phyloP scores from a whole-genome alignment of 2,797 vertebrate species.

The Thripadectes ignobilis region DNA sequence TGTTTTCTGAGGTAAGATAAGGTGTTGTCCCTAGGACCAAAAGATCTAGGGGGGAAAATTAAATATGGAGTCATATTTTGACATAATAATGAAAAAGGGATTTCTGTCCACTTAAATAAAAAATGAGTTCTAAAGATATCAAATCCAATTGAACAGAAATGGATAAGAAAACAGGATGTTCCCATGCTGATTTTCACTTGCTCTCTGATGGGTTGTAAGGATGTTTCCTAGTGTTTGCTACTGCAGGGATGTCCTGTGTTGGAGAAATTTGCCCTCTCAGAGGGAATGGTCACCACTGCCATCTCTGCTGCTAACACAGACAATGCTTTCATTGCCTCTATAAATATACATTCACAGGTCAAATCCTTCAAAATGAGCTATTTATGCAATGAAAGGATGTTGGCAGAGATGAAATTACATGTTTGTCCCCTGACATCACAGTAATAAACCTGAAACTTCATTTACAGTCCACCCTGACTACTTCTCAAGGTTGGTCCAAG shows the following conservation, averaged over 20 bases:
- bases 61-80: not conserved
- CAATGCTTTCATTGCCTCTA: not conserved
- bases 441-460: not conserved
- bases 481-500: not conserved
- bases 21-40: not conserved
- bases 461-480: accelerated
- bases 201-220: not conserved
- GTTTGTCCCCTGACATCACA: not conserved
- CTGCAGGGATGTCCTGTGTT: not conserved
- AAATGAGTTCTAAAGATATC: not conserved
- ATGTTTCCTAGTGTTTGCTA: not conserved
- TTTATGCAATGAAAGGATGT: not conserved
- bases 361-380: not conserved
- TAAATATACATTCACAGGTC: not conserved
- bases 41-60: not conserved
- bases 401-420: not conserved
- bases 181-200: not conserved
- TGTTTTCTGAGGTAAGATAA: not conserved
- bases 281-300: not conserved
- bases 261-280: not conserved
- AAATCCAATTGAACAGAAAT: not conserved
- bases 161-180: not conserved
- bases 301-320: not conserved
- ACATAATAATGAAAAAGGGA: not conserved
- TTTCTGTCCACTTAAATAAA: not conserved